Conservation (phyloP, 2,888 invertebrate species). For the Drosophila quasianomalipes region DNA sequence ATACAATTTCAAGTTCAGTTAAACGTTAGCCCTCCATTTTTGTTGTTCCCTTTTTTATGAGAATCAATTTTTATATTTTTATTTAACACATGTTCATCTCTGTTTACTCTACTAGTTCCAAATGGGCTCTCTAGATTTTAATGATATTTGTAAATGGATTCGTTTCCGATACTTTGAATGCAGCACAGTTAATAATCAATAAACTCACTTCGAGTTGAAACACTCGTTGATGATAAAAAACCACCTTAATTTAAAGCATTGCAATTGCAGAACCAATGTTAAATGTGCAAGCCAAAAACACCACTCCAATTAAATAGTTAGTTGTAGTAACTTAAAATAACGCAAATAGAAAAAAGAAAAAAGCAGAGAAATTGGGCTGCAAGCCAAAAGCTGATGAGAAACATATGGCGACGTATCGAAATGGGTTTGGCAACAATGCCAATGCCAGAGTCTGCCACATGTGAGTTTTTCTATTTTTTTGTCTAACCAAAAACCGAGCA, state of each 20-base stretch:
- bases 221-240: too few species aligned
- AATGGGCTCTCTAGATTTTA: background rate
- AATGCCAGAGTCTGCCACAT: conserved; percentile 9
- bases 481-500: conserved; percentile 23
- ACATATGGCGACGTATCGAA: conserved; percentile 50
- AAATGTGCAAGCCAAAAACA: background rate
- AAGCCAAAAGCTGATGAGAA: conserved; percentile 36
- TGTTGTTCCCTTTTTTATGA: background rate
- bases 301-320: conserved; percentile 37
- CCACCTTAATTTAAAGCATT: background rate
- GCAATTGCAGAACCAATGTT: background rate
- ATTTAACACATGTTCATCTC: too few species aligned
- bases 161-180: background rate
- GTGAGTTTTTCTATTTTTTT: conserved; percentile 1
- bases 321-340: conserved; percentile 8
- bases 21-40: too few species aligned
- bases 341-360: background rate
- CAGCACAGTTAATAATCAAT: background rate
- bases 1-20: background rate
- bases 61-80: background rate
- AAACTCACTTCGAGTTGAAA: background rate
- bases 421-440: conserved; percentile 57
- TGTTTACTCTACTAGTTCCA: background rate
- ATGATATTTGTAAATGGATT: background rate
- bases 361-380: background rate